These are phyloP conservation scores for Metopolophium dirhodum DNA, from an alignment of 1,140 invertebrate species.

Conservation along the genomic window DNA sequence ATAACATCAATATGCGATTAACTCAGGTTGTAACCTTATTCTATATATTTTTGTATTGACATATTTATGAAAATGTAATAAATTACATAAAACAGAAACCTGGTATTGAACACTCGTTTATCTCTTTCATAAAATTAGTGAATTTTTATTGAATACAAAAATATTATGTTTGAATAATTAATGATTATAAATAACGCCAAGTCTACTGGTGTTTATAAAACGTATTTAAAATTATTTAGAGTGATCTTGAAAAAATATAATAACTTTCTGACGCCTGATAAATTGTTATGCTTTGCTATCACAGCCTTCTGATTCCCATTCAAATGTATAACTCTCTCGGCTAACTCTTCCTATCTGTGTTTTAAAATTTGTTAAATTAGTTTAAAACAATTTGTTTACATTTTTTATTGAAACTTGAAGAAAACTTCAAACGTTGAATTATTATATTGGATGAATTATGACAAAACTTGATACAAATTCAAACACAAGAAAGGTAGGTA, in stretches of 20 bases:
- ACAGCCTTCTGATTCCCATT: background rate
- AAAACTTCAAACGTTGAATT: background rate
- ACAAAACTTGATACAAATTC: background rate
- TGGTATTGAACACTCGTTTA: background rate
- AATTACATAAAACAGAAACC: background rate
- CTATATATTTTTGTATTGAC: background rate
- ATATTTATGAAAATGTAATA: background rate
- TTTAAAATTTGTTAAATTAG: background rate
- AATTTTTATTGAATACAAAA: background rate
- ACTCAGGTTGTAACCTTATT: background rate
- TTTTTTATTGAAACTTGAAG: background rate
- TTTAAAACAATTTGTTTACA: background rate
- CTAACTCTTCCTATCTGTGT: background rate
- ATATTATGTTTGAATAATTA: background rate
- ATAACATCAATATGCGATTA: background rate
- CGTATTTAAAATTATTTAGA: background rate
- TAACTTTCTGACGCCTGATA: background rate
- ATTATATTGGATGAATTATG: background rate
- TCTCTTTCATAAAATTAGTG: background rate
- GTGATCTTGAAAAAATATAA: background rate
- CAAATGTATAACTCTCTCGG: background rate
- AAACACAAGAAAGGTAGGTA: too few relatives aligned
- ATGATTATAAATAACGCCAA: background rate
- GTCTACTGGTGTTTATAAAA: background rate
- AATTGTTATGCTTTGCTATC: background rate